Evolutionary conservation across 1,140 invertebrate genomes (phyloP).

Genomic region (Drosophila biarmipes): DNA sequence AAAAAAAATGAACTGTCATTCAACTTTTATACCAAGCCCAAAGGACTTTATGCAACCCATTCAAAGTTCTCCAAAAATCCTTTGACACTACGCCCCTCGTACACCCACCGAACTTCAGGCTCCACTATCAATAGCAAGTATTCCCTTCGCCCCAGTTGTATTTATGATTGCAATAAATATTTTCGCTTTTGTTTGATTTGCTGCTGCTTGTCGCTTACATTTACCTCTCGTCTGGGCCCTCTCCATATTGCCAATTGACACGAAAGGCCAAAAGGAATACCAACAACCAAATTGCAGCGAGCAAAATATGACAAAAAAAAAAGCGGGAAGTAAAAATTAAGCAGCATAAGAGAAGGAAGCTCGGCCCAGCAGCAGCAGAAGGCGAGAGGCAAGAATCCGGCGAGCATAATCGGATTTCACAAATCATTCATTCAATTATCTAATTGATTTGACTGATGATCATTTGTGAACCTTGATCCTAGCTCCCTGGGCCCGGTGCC

Average conservation of each 20-base stretch:
- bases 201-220: constrained; percentile 7
- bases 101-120: constrained; percentile 6
- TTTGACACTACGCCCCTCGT: constrained; percentile 2
- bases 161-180: constrained; percentile 50
- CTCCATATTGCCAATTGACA: constrained; percentile 30
- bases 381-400: constrained; percentile 23
- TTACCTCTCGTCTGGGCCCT: constrained; percentile 8
- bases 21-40: neutral
- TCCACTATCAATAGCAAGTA: constrained; percentile 26
- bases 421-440: constrained; percentile 83
- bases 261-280: constrained; percentile 22
- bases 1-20: neutral
- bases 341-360: constrained; percentile 8
- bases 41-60: neutral
- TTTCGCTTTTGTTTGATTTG: constrained; percentile 30
- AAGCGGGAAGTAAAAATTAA: constrained; percentile 17
- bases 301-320: constrained; percentile 16
- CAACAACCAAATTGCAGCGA: constrained; percentile 11
- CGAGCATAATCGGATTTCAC: constrained; percentile 76
- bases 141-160: constrained; percentile 26
- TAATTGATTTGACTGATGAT: constrained; percentile 81
- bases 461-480: constrained; percentile 75
- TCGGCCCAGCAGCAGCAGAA: neutral
- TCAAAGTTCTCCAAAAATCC: constrained; percentile 6
- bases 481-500: constrained; percentile 32